Evolutionary conservation across 2,113 vertebrate species (phyloP).

Genomic region (Tringa solitaria): DNA sequence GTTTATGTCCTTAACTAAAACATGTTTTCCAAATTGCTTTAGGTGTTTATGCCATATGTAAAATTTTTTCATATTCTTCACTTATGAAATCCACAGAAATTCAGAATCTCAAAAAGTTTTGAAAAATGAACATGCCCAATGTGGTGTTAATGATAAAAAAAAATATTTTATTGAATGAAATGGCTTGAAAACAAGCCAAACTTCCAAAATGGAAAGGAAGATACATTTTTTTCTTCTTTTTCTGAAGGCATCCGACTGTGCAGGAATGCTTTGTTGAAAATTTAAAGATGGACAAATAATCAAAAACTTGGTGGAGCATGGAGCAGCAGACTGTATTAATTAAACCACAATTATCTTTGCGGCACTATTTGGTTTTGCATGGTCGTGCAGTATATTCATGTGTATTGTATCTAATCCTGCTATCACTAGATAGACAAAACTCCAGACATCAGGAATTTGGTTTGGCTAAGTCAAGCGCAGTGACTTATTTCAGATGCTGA

Average conservation of each 20-base stretch:
- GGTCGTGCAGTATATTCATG: not conserved
- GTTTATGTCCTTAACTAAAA: not conserved
- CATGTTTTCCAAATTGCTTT: not conserved
- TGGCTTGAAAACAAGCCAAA: slow-evolving; percentile 26
- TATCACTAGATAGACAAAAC: slow-evolving; percentile 25
- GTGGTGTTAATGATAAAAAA: not conserved
- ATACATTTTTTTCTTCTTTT: not conserved
- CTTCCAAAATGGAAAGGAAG: slow-evolving; percentile 29
- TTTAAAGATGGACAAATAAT: slow-evolving; percentile 49
- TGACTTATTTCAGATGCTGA: slow-evolving; percentile 18
- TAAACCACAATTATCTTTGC: slow-evolving; percentile 32
- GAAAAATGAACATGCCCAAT: not conserved
- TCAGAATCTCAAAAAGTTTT: not conserved
- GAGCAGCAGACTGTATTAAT: slow-evolving; percentile 50
- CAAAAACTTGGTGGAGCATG: slow-evolving; percentile 14
- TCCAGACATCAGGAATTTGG: slow-evolving; percentile 27
- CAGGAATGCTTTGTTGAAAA: slow-evolving; percentile 59
- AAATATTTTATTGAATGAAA: slow-evolving; percentile 2
- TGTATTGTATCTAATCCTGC: not conserved
- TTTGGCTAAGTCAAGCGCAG: slow-evolving; percentile 17
- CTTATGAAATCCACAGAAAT: slow-evolving; percentile 6
- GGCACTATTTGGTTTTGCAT: slow-evolving; percentile 32
- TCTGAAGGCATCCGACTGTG: slow-evolving; percentile 4
- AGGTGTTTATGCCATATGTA: not conserved
- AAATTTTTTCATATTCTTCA: not conserved